phyloP scores from a whole-genome alignment of 2,113 vertebrate genomes.

The Brachypodius melanocephalos region DNA sequence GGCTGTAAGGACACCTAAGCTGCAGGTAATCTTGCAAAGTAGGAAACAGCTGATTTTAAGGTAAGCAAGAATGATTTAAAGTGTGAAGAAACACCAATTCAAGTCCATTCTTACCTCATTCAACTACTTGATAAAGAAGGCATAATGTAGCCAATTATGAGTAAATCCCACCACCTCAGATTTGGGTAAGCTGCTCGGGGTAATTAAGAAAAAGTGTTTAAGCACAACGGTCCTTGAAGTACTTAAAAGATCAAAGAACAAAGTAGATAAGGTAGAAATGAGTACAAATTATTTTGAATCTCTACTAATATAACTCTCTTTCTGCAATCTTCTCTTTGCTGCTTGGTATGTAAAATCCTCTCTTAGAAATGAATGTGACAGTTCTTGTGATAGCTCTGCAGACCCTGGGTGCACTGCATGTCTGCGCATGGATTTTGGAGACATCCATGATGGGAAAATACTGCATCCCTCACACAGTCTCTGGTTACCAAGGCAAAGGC shows the following conservation, averaged over 20 bases:
- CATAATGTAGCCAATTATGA: neutral
- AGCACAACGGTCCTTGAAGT: neutral
- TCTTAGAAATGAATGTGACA: neutral
- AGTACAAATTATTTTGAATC: neutral
- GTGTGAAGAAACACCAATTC: neutral
- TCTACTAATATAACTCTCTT: neutral
- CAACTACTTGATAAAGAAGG: neutral
- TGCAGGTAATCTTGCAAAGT: neutral
- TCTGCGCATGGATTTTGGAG: neutral
- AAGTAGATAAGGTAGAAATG: neutral
- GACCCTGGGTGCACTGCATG: neutral
- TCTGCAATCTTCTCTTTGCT: neutral
- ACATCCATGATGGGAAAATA: neutral
- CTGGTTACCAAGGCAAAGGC: conserved; percentile 58
- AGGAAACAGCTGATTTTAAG: neutral
- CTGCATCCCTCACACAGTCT: neutral
- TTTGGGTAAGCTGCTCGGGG: neutral
- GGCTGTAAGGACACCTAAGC: neutral
- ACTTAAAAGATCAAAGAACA: conserved; percentile 22
- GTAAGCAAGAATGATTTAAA: neutral
- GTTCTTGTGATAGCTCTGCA: neutral
- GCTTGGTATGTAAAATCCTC: neutral
- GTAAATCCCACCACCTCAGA: neutral
- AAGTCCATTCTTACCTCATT: neutral
- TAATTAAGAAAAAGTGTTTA: neutral